These are phyloP conservation scores for Tachina grossa DNA, from an alignment of 2,888 invertebrate genomes.

Conservation along the genomic window DNA sequence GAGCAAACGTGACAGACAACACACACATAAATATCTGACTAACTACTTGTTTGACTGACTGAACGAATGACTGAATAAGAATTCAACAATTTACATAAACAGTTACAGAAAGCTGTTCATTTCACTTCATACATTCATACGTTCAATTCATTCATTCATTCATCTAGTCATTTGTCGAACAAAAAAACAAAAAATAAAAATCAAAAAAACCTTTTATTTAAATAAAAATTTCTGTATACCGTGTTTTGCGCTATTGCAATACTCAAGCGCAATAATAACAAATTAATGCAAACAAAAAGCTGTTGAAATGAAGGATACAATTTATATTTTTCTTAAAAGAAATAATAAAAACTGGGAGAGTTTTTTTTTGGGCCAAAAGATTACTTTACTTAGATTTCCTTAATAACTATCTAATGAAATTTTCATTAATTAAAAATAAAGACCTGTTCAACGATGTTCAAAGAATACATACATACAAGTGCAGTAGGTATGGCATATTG, in stretches of 20 bases:
- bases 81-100: constrained; percentile 45
- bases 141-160: constrained; percentile 4
- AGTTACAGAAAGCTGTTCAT: constrained; percentile 36
- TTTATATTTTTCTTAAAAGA: neutral
- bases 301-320: constrained; percentile 5
- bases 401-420: too few species aligned
- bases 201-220: constrained; percentile 32
- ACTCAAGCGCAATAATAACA: constrained; percentile 15
- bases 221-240: constrained; percentile 29
- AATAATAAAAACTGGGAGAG: too few species aligned
- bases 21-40: neutral
- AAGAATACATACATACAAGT: too few species aligned
- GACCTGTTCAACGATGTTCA: too few species aligned
- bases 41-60: neutral
- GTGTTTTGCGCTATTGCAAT: neutral
- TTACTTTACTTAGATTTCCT: too few species aligned
- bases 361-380: too few species aligned
- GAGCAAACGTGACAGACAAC: neutral
- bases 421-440: too few species aligned
- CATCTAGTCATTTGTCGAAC: constrained; percentile 1
- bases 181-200: neutral
- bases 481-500: too few species aligned
- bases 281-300: constrained; percentile 1
- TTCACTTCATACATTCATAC: constrained; percentile 25
- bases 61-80: neutral